A percentile compares a stretch with the other conserved stretches of the same genome.
These are phyloP conservation scores for Mellilla xanthometata DNA, from an alignment of 2,888 invertebrate genomes.

Conservation along the genomic window DNA sequence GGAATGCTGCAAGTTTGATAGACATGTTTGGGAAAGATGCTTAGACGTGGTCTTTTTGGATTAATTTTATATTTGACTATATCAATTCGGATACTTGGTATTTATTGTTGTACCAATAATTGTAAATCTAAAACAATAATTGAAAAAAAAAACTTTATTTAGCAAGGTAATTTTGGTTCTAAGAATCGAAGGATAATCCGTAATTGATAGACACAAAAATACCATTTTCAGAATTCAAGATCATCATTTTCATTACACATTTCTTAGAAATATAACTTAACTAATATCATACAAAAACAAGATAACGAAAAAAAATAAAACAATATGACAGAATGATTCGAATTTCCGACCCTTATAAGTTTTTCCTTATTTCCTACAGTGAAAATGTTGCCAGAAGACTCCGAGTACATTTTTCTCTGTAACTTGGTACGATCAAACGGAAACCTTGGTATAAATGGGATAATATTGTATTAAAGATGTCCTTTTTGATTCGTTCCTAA, in stretches of 20 bases:
- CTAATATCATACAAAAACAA: conserved; percentile 1
- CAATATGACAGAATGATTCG: conserved; percentile 5
- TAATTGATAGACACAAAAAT: too few relatives aligned
- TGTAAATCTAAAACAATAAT: too few relatives aligned
- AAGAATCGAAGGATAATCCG: too few relatives aligned
- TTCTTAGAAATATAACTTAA: not conserved
- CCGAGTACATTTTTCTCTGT: conserved; percentile 5
- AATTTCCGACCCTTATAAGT: conserved; percentile 5
- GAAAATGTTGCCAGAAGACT: conserved; percentile 7
- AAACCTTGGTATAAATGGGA: conserved; percentile 28
- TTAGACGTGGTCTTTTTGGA: too few relatives aligned
- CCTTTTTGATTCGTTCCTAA: conserved; percentile 1
- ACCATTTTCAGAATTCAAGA: not conserved
- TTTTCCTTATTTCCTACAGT: conserved; percentile 6
- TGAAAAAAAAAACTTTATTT: too few relatives aligned
- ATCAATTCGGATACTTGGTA: too few relatives aligned
- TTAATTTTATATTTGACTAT: too few relatives aligned
- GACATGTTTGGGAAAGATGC: too few relatives aligned
- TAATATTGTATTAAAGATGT: conserved; percentile 17
- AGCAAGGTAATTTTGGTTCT: too few relatives aligned
- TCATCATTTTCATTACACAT: not conserved
- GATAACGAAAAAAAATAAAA: conserved; percentile 5
- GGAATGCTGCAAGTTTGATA: too few relatives aligned
- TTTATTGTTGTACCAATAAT: too few relatives aligned
- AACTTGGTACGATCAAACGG: conserved; percentile 27